Percentiles rank a stretch among this genome's conserved stretches.
Evolutionary conservation across 2,888 invertebrate species (phyloP).

Genomic region (Bimastos eiseni): DNA sequence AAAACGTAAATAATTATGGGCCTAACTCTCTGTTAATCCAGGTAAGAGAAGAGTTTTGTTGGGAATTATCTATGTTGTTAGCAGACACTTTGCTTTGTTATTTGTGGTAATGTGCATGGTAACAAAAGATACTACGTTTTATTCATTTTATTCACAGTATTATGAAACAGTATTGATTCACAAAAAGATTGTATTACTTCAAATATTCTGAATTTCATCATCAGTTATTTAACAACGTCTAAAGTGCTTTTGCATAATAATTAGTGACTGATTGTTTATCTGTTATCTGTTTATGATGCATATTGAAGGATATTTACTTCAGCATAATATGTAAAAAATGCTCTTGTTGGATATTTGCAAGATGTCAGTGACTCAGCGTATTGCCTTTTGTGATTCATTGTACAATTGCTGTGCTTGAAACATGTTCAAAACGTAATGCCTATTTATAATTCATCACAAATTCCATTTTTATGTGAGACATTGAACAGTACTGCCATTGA

Average conservation of each 20-base stretch:
- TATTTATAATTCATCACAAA: not conserved
- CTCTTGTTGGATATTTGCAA: not conserved
- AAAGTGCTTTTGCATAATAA: not conserved
- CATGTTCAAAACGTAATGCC: not conserved
- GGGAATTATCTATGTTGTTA: not conserved
- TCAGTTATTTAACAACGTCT: too few species aligned
- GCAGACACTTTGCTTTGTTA: not conserved
- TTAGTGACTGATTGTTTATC: not conserved
- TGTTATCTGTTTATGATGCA: not conserved
- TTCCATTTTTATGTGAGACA: not conserved
- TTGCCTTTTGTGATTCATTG: not conserved
- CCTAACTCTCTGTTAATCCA: not conserved
- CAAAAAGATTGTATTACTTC: not conserved
- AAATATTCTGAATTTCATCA: not conserved
- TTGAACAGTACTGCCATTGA: not conserved
- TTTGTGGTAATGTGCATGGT: not conserved
- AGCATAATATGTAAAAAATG: not conserved
- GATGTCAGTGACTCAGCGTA: not conserved
- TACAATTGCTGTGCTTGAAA: not conserved
- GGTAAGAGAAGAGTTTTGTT: not conserved
- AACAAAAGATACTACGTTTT: not conserved
- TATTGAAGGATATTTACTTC: not conserved
- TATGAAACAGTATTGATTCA: too few species aligned
- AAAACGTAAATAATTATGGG: too few species aligned
- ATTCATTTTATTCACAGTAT: not conserved